Percentiles rank a stretch among this genome's conserved stretches.
phyloP scores from a whole-genome alignment of 2,113 vertebrate species.

The Nesogale talazaci region DNA sequence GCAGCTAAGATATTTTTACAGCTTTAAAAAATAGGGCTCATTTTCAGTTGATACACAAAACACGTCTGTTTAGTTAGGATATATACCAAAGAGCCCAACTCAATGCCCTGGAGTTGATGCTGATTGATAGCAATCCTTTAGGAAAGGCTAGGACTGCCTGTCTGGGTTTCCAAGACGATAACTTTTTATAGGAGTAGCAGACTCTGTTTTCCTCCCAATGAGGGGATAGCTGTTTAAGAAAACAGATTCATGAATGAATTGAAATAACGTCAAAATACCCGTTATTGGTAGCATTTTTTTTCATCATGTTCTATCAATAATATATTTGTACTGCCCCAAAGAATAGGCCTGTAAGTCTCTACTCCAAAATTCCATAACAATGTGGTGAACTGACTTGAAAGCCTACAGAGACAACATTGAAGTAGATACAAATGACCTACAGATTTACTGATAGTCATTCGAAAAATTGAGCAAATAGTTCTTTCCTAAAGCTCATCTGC shows the following conservation, averaged over 20 bases:
- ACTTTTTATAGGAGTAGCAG: too few relatives aligned
- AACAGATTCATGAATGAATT: neutral
- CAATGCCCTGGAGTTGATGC: too few relatives aligned
- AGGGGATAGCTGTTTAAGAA: too few relatives aligned
- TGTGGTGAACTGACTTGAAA: conserved; percentile 55
- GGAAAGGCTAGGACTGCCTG: too few relatives aligned
- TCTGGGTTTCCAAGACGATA: too few relatives aligned
- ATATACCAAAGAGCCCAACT: too few relatives aligned
- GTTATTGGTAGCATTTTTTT: neutral
- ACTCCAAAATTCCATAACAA: neutral
- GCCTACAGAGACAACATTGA: neutral
- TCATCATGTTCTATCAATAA: neutral
- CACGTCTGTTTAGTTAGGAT: neutral
- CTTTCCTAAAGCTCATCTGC: neutral
- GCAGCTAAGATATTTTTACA: neutral
- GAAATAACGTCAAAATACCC: neutral
- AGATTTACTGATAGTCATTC: conserved; percentile 46
- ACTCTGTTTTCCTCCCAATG: neutral
- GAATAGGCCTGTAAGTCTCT: neutral
- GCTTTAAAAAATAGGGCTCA: conserved; percentile 34
- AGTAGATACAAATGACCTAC: neutral
- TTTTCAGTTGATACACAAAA: conserved; percentile 21
- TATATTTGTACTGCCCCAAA: neutral
- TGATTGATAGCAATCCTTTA: too few relatives aligned
- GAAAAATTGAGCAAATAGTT: conserved; percentile 40